Base-by-base conservation (phyloP, 2,797 vertebrate genomes). In the Spea hammondii region DNA sequence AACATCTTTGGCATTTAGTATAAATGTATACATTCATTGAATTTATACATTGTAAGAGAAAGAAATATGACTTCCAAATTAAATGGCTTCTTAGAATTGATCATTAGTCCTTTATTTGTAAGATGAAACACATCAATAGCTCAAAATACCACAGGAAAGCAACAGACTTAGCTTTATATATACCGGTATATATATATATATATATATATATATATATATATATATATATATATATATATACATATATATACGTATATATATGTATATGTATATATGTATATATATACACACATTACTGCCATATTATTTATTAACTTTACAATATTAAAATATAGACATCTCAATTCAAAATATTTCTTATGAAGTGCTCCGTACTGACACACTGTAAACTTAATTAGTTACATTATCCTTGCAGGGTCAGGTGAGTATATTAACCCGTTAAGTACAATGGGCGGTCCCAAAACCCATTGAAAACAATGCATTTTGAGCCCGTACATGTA, bases 41-140 rank as follows among this genome's bases (percentile, higher is more conserved):
- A 32, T 0, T 32, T 32, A 32, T 32, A 32, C 32, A 32, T 32
- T 32, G 32, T 32, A 32, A 32, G 32, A 32, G 44, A 32, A 51
- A 70, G 12, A 70, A 45, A 10, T 45, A 57, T 59, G 12, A 17
- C 53, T 45, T 0, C 17, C 55, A 44, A 6, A 54, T 4, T 46
- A 53, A 76, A 49, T 14, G 46, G 11, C 17, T 55, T 13, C 12
- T 70, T 62, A 45, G 7, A 17, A 69, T 70, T 57, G 8, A 10
- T 48, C 55, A 8, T 6, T 49, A 49, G 44, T 12, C 60, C 55
- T 51, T 71, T 65, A 76, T 66, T 67, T 4, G 47, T 47, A 11
- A 67, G 13, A 53, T 45, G 51, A 65, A 65, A 64, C 49, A 70
- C 75, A 45, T 65, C 62, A 65, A 65, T 14, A 49, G 64, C 70